Percentiles rank a stretch among this genome's conserved stretches.
Evolutionary conservation across 1,140 invertebrate genomes (phyloP).

Genomic region (Aphaenogaster rudis): DNA sequence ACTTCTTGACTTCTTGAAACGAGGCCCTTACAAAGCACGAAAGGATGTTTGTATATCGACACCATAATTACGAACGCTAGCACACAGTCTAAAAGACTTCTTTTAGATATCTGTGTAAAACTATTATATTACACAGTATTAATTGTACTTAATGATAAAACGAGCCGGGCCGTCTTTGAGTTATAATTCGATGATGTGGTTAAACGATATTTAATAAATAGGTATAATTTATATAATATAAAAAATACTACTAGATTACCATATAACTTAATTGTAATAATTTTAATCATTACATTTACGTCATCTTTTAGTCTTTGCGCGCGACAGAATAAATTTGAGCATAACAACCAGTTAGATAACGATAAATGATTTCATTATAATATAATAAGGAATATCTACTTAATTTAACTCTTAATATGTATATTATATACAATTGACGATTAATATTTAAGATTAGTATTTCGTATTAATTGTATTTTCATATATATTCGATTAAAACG

Average conservation of each 20-base stretch:
- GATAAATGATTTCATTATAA: neutral
- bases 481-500: neutral
- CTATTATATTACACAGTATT: constrained; percentile 36
- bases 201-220: constrained; percentile 16
- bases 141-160: constrained; percentile 36
- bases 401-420: neutral
- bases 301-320: neutral
- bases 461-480: neutral
- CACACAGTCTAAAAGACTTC: constrained; percentile 35
- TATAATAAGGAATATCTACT: neutral
- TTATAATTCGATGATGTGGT: neutral
- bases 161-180: neutral
- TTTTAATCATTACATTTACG: neutral
- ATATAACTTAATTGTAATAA: constrained; percentile 8
- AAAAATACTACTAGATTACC: neutral
- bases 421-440: neutral
- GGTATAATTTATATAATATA: neutral
- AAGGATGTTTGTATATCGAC: constrained; percentile 56
- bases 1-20: constrained; percentile 24
- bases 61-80: constrained; percentile 30
- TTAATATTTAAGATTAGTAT: neutral
- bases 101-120: constrained; percentile 53
- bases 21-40: neutral
- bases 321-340: neutral
- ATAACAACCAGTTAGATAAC: neutral